Conservation (phyloP, 2,797 vertebrate species). For the Gallinago nigripennis region DNA sequence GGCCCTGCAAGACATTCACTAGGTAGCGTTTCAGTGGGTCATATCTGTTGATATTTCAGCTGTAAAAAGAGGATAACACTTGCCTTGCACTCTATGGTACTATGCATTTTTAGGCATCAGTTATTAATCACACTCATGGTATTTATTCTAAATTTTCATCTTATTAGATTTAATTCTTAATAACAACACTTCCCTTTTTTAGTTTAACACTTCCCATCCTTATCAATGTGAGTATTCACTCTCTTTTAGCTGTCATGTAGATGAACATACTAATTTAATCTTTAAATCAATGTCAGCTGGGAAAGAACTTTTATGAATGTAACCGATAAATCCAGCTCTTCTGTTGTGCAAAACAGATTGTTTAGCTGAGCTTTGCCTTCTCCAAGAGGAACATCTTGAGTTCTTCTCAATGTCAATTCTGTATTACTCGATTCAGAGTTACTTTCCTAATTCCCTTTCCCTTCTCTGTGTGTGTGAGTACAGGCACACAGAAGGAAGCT, state of each 20-base stretch:
- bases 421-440: background rate
- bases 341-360: background rate
- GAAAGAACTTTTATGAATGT: background rate
- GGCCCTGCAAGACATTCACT: background rate
- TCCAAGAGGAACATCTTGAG: background rate
- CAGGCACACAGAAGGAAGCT: background rate
- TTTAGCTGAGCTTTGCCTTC: background rate
- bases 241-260: background rate
- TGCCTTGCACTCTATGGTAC: background rate
- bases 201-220: background rate
- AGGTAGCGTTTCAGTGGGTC: background rate
- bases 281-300: background rate
- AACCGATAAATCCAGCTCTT: background rate
- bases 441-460: background rate
- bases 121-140: background rate
- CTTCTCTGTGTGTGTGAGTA: background rate
- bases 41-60: background rate
- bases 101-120: background rate
- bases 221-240: background rate
- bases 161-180: background rate
- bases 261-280: background rate
- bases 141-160: background rate
- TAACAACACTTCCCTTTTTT: background rate
- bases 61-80: background rate
- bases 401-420: background rate